Evolutionary conservation across 1,140 invertebrate species (phyloP).

Genomic region (Saccostrea glomerata): DNA sequence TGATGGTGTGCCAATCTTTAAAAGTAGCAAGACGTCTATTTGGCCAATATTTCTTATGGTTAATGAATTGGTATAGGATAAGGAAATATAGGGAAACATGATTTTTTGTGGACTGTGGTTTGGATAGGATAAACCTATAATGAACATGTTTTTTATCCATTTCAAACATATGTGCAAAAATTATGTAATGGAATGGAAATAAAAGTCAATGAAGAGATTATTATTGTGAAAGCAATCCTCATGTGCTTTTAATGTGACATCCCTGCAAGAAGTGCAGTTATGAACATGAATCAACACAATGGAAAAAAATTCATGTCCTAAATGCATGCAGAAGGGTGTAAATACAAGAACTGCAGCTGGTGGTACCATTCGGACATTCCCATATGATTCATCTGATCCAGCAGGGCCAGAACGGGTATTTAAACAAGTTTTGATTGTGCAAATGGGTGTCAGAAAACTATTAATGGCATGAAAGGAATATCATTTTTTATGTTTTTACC

Average conservation of each 20-base stretch:
- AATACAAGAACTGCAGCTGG: not conserved
- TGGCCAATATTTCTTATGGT: constrained; percentile 58
- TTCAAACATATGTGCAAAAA: constrained; percentile 9
- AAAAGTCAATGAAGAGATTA: not conserved
- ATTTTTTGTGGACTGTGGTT: constrained; percentile 46
- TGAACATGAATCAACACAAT: constrained; percentile 49
- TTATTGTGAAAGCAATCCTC: not conserved
- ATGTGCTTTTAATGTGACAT: constrained; percentile 42
- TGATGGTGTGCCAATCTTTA: constrained; percentile 54
- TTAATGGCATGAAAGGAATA: constrained; percentile 53
- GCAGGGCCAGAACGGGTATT: not conserved
- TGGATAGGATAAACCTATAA: constrained; percentile 47
- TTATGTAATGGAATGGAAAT: constrained; percentile 39
- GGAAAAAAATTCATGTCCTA: constrained; percentile 36
- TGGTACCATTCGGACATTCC: not conserved
- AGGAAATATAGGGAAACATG: constrained; percentile 50
- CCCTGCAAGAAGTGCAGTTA: constrained; percentile 43
- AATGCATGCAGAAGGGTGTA: constrained; percentile 30
- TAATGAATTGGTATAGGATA: constrained; percentile 49
- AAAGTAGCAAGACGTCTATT: constrained; percentile 47
- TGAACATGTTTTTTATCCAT: constrained; percentile 42
- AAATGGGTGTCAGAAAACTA: not conserved
- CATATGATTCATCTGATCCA: not conserved
- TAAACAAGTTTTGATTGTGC: not conserved
- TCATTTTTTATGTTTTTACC: constrained; percentile 44